phyloP scores from a whole-genome alignment of 2,797 vertebrate genomes.

The Crotalus adamanteus region DNA sequence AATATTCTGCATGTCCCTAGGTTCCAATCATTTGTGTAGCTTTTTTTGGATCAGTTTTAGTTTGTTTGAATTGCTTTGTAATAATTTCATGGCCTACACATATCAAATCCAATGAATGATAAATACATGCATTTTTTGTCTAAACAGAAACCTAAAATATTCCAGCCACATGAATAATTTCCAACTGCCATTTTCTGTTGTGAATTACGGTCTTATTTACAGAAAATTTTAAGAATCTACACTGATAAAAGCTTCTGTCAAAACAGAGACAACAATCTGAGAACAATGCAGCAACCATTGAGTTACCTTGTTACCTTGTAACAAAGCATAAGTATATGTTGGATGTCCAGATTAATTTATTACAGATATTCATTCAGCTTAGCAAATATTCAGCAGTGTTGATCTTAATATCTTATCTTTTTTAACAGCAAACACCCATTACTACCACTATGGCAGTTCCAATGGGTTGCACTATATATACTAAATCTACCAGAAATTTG shows the following conservation, averaged over 20 bases:
- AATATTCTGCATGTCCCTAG: not conserved
- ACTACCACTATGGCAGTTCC: not conserved
- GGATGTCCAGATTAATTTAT: constrained; percentile 8
- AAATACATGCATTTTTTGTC: not conserved
- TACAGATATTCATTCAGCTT: not conserved
- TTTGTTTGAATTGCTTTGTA: not conserved
- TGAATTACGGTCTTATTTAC: not conserved
- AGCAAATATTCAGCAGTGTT: not conserved
- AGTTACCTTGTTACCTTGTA: constrained; percentile 10
- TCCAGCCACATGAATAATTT: not conserved
- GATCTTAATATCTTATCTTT: not conserved
- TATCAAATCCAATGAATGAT: not conserved
- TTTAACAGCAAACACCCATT: not conserved
- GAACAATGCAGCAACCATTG: constrained; percentile 1
- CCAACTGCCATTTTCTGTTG: not conserved
- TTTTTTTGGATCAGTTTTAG: not conserved
- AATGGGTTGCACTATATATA: not conserved
- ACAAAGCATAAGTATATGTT: constrained; percentile 10
- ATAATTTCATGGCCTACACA: not conserved
- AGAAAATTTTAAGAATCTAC: not conserved
- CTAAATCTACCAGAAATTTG: not conserved
- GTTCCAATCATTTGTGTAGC: not conserved
- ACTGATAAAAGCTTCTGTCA: constrained; percentile 4
- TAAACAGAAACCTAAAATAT: not conserved
- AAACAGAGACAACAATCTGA: not conserved